Evolutionary conservation across 2,113 vertebrate genomes (phyloP), one percentile per base, ranked within the genome.

Genomic region (Oncorhynchus mykiss): DNA sequence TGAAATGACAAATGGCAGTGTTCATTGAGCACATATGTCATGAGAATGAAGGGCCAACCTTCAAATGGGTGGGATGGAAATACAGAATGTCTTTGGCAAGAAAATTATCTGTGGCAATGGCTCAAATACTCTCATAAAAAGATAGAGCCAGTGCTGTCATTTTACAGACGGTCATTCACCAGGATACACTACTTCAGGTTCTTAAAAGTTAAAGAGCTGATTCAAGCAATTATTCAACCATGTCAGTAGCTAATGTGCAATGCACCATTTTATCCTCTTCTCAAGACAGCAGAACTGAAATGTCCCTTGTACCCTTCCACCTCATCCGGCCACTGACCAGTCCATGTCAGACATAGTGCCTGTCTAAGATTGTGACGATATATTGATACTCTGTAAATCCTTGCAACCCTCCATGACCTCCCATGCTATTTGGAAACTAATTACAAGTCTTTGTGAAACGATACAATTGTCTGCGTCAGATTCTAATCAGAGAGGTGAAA

Each of bases 341-440:
- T 45, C 39, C 39, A 12, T 45, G 9, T 45, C 9, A 45, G 39
- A 45, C 39, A 45, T 45, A 45, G 51, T 68, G 68, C 73, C 76
- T 39, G 39, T 34, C 54, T 60, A 60, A 5, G 14, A 78, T 69
- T 66, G 76, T 22, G 71, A 64, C 70, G 76, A 25, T 25, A 45
- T 45, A 11, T 59, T 77, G 1, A 74, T 73, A 80, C 76, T 79
- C 69, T 79, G 75, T 75, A 88, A 84, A 83, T 85, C 85, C 67
- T 7, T 27, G 73, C 89, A 88, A 89, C 81, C 87, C 82, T 74
- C 75, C 67, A 29, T 68, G 71, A 90, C 88, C 84, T 79, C 75
- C 76, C 72, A 79, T 84, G 76, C 73, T 27, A 78, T 85, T 81
- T 74, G 77, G 76, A 67, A 87, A 71, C 78, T 90, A 88, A 89